These are phyloP conservation scores for Alces alces DNA, from an alignment of 2,113 vertebrate genomes.

Conservation along the genomic window DNA sequence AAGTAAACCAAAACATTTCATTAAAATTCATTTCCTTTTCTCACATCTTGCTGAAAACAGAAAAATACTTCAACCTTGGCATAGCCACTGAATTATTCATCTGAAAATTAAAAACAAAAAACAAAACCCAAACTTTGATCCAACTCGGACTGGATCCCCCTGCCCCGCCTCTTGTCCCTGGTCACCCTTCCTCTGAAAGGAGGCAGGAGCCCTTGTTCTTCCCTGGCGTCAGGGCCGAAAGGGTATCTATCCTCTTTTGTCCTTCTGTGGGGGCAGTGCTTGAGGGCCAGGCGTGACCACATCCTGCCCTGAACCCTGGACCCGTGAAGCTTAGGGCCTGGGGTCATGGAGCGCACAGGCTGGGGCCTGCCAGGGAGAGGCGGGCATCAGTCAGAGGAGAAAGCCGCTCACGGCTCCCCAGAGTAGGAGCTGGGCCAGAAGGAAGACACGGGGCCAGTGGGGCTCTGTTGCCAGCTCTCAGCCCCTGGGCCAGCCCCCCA, in stretches of 20 bases:
- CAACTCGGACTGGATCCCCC: accelerated
- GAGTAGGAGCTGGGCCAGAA: not conserved
- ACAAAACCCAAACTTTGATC: not conserved
- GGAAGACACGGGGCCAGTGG: not conserved
- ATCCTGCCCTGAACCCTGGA: not conserved
- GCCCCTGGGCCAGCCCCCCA: accelerated
- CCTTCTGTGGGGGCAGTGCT: not conserved
- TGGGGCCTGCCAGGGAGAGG: not conserved
- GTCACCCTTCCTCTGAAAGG: not conserved
- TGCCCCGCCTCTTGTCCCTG: not conserved
- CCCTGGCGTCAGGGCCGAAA: not conserved
- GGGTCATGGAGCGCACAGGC: not conserved
- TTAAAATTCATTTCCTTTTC: slow-evolving; percentile 73
- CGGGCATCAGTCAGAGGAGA: not conserved
- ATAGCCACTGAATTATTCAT: slow-evolving; percentile 74
- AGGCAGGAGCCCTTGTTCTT: not conserved
- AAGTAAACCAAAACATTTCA: slow-evolving; percentile 75
- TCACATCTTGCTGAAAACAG: slow-evolving; percentile 73
- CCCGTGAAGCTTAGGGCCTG: accelerated
- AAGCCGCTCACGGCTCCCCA: not conserved
- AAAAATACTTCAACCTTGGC: slow-evolving; percentile 75
- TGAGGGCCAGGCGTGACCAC: accelerated
- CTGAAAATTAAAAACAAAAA: slow-evolving; percentile 58
- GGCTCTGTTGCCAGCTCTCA: too few species aligned
- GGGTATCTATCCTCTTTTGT: accelerated